These are phyloP conservation scores for Saccostrea echinata DNA, from an alignment of 1,140 invertebrate species.

Conservation along the genomic window DNA sequence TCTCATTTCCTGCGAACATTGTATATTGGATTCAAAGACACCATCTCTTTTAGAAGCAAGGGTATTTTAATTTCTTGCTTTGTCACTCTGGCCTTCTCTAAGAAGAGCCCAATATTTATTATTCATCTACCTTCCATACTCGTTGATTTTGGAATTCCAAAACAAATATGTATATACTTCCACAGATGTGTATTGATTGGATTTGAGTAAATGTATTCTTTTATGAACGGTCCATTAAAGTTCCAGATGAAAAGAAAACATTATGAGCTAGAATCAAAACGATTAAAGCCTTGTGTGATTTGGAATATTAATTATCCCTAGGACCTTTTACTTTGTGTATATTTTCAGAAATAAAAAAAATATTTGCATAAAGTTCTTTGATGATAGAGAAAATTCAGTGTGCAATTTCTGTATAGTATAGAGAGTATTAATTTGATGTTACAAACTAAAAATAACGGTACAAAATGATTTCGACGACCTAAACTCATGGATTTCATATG, in stretches of 20 bases:
- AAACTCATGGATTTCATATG: too few species aligned
- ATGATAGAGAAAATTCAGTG: neutral
- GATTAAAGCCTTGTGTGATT: neutral
- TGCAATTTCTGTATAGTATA: neutral
- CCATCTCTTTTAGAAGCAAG: neutral
- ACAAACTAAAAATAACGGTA: too few species aligned
- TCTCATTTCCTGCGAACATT: neutral
- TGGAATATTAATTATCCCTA: slow-evolving; percentile 12
- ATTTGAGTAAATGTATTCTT: slow-evolving; percentile 1
- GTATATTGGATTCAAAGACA: neutral
- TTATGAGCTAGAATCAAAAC: neutral
- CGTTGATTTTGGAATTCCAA: neutral
- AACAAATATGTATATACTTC: slow-evolving; percentile 14
- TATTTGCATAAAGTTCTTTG: neutral
- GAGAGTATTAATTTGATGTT: too few species aligned
- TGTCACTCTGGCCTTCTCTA: neutral
- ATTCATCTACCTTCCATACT: neutral
- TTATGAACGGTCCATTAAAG: slow-evolving; percentile 2
- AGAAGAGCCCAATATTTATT: neutral
- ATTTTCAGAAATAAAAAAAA: neutral
- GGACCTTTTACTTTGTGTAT: slow-evolving; percentile 2
- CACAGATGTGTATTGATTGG: neutral
- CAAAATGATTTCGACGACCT: too few species aligned
- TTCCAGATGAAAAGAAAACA: slow-evolving; percentile 12
- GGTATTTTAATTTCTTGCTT: neutral